These are phyloP conservation scores for Sacculina carcini DNA, from an alignment of 2,888 invertebrate genomes.

Conservation along the genomic window DNA sequence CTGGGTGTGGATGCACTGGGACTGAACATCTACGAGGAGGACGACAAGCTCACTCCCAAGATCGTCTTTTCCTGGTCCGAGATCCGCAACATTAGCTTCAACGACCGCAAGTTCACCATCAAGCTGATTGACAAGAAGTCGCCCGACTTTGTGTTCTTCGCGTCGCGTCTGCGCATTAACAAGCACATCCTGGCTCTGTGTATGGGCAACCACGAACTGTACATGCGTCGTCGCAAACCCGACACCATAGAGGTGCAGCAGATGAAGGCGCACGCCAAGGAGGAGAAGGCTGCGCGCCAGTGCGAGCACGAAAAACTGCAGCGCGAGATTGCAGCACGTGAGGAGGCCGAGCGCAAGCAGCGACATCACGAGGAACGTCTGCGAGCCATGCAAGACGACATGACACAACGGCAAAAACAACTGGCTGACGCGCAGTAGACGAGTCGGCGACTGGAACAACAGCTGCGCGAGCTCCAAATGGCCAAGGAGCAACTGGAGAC, in stretches of 20 bases:
- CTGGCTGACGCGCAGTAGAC: constrained; percentile 29
- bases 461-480: constrained; percentile 53
- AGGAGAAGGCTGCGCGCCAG: constrained; percentile 83
- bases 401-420: constrained; percentile 53
- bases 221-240: constrained; percentile 73
- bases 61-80: constrained; percentile 99
- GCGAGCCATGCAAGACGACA: constrained; percentile 50
- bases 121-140: constrained; percentile 99
- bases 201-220: constrained; percentile 99
- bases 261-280: constrained; percentile 97
- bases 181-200: constrained; percentile 93
- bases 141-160: constrained; percentile 98
- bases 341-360: constrained; percentile 87
- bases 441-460: constrained; percentile 68
- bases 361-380: constrained; percentile 88
- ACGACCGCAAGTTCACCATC: constrained; percentile 97
- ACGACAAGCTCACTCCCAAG: constrained; percentile 93
- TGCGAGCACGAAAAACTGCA: constrained; percentile 84
- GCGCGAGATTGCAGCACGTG: constrained; percentile 74
- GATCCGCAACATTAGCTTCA: constrained; percentile 97
- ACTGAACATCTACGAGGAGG: constrained; percentile 93
- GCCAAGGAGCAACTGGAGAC: constrained; percentile 44
- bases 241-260: constrained; percentile 99
- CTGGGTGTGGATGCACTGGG: constrained; percentile 95
- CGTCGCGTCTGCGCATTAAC: constrained; percentile 88